Percentiles rank a stretch among this genome's conserved stretches.
phyloP scores from a whole-genome alignment of 1,140 invertebrate species.

The Agrypnia vestita region DNA sequence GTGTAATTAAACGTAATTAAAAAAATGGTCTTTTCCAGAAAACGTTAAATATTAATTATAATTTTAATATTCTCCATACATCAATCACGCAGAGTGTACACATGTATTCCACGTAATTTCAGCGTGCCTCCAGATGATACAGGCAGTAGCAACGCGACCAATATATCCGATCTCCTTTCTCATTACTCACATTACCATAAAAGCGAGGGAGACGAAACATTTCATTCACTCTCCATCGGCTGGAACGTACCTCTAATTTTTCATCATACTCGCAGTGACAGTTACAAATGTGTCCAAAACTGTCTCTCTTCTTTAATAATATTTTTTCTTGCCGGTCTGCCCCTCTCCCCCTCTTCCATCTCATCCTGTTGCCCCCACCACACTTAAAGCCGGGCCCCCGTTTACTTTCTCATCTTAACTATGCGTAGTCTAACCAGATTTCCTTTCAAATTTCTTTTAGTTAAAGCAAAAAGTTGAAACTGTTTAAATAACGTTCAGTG shows the following conservation, averaged over 20 bases:
- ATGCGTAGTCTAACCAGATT: no score
- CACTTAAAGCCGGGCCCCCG: neutral
- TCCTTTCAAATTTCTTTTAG: no score
- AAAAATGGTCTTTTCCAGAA: neutral
- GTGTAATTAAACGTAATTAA: no score
- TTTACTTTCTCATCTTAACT: constrained; percentile 2
- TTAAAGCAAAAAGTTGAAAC: no score
- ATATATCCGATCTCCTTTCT: constrained; percentile 30
- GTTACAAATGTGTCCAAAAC: constrained; percentile 74
- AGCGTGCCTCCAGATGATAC: neutral
- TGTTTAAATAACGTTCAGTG: no score
- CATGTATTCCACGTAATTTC: constrained; percentile 44
- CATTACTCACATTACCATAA: constrained; percentile 4
- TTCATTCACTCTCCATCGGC: constrained; percentile 4
- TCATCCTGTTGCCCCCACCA: constrained; percentile 21
- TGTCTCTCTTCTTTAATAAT: constrained; percentile 75
- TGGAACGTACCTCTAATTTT: constrained; percentile 69
- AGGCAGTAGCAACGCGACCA: neutral
- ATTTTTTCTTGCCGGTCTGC: constrained; percentile 65
- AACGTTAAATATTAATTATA: constrained; percentile 1
- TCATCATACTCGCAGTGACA: constrained; percentile 74
- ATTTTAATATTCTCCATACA: constrained; percentile 12
- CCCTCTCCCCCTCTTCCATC: constrained; percentile 43
- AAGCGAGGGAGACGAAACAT: constrained; percentile 23
- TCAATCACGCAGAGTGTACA: constrained; percentile 35